Conservation (phyloP, 2,888 invertebrate genomes). For the Branchellion lobata region DNA sequence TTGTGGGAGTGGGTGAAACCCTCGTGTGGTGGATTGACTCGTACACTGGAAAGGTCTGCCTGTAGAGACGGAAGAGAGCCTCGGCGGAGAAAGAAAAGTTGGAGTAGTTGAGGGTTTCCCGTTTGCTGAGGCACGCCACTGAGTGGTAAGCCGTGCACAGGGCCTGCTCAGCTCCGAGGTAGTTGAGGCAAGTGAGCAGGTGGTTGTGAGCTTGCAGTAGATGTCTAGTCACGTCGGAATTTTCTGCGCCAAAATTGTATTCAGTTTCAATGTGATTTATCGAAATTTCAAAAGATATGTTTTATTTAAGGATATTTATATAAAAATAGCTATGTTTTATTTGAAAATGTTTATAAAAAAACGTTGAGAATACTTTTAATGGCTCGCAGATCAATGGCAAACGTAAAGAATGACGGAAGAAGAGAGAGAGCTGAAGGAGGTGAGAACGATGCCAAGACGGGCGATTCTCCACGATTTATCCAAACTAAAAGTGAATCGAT, state of each 20-base stretch:
- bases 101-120: conserved; percentile 52
- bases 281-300: not conserved
- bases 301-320: not conserved
- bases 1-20: not conserved
- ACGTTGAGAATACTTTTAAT: not conserved
- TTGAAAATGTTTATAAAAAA: not conserved
- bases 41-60: conserved; percentile 50
- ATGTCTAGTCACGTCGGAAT: not conserved
- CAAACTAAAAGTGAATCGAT: conserved; percentile 51
- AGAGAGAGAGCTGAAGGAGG: conserved; percentile 30
- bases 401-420: conserved; percentile 15
- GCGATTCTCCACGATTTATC: conserved; percentile 47
- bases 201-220: conserved; percentile 48
- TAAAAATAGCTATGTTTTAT: not conserved
- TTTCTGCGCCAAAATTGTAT: not conserved
- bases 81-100: conserved; percentile 53
- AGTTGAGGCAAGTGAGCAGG: conserved; percentile 52
- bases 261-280: not conserved
- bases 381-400: conserved; percentile 1
- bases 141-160: conserved; percentile 52
- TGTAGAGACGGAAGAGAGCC: conserved; percentile 51
- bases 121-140: conserved; percentile 52
- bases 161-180: conserved; percentile 52
- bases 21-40: not conserved
- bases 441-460: conserved; percentile 15